A percentile compares a stretch with the other conserved stretches of the same genome.
Conservation (phyloP, 2,888 invertebrate genomes). For the Amblyjoppa fuscipennis region DNA sequence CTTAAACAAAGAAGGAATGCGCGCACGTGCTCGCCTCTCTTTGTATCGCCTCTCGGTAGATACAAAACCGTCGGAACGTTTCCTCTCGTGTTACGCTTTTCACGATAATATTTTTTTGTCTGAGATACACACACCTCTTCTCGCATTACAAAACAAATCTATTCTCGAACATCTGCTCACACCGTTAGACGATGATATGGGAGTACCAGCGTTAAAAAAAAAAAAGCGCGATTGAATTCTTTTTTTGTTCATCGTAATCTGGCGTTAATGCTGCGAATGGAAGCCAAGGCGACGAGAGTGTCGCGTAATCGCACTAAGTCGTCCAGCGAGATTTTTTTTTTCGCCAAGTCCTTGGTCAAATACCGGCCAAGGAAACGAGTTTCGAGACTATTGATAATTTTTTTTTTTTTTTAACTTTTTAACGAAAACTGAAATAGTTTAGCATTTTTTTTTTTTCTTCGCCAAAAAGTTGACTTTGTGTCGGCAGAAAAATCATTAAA, state of each 20-base stretch:
- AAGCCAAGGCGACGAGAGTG: not conserved
- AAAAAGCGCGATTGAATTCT: not conserved
- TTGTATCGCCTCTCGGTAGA: not conserved
- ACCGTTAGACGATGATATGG: not conserved
- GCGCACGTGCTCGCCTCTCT: slow-evolving; percentile 26
- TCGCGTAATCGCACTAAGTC: not conserved
- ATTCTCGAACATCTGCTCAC: not conserved
- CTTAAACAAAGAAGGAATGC: slow-evolving; percentile 18
- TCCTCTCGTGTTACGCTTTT: slow-evolving; percentile 7
- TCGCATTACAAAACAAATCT: slow-evolving; percentile 22
- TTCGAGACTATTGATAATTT: slow-evolving; percentile 31
- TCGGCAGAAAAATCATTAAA: not conserved
- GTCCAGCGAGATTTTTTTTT: slow-evolving; percentile 4
- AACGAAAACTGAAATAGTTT: not conserved
- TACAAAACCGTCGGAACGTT: not conserved
- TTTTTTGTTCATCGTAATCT: not conserved
- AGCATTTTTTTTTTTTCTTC: not conserved
- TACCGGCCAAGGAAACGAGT: slow-evolving; percentile 35
- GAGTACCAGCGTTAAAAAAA: not conserved
- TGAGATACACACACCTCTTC: not conserved
- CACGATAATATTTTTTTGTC: slow-evolving; percentile 33
- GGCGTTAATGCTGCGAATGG: not conserved
- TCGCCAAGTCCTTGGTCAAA: not conserved
- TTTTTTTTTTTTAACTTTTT: not conserved
- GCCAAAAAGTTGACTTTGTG: not conserved